Base-by-base conservation (phyloP, 2,113 vertebrate genomes). In the crab-eating macaque (Macaca fascicularis) region DNA sequence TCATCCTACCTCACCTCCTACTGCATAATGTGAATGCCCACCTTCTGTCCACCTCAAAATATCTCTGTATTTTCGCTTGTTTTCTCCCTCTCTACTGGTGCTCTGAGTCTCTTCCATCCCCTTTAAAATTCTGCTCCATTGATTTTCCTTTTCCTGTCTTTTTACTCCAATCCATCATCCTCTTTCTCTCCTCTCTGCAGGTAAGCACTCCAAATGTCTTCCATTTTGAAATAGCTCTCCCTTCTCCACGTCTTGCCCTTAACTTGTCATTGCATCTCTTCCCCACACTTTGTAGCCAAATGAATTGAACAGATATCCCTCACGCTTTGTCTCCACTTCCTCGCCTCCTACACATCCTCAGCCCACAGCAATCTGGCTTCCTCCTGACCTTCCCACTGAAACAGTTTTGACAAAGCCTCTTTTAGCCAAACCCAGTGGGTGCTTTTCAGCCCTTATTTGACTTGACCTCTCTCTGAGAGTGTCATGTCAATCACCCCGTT, bases 331-430 rank as follows among this genome's bases (percentile, higher is more conserved):
- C 22, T 93, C 75, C 9, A 25, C 57, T 87, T 59, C 38, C 75
- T 93, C 0, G 0, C 69, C 57, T 94, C 93, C 92, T 84, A 94
- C 86, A 30, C n/a, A 16, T 22, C 64, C 38, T 11, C 94, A 40
- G 16, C 92, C 95, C 97, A 90, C 75, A 20, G 92, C 61, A 14
- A 22, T 32, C 86, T 16, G 82, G 40, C 79, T 75, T 83, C 93
- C 78, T 98, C 40, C 59, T 19, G 0, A 70, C 89, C 72, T 93
- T 4, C 16, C 50, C 86, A 20, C 70, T 52, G 94, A 97, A 96
- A 95, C 96, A 45, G 11, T 45, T 11, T 57, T 40, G 61, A 95
- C 90, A 95, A 94, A 96, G 94, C 30, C 50, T 90, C 80, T 61
- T 96, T 93, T 59, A 38, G 92, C 87, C 32, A 69, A 69, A 76